Percentiles rank a stretch among this genome's conserved stretches.
phyloP scores from a whole-genome alignment of 2,797 vertebrate species.

The Liparis tanakae region DNA sequence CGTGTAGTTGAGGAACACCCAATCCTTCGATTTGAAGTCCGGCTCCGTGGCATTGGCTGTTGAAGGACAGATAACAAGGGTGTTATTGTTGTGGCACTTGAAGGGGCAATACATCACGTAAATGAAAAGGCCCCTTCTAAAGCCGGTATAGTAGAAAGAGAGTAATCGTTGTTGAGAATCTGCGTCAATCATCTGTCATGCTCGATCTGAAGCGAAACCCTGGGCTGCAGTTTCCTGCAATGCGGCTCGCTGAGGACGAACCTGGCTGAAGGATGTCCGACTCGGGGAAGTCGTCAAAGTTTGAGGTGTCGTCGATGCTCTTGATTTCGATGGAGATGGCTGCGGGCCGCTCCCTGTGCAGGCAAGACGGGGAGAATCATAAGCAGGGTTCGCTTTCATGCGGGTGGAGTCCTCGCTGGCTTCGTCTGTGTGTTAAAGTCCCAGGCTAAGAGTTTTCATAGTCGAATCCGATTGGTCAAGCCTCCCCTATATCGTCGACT shows the following conservation, averaged over 20 bases:
- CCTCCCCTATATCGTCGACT: neutral
- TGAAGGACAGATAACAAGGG: slow-evolving; percentile 27
- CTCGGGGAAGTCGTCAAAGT: slow-evolving; percentile 97
- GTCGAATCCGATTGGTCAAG: too few species aligned
- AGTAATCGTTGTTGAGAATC: neutral
- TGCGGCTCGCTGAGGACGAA: slow-evolving; percentile 52
- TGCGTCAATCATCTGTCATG: neutral
- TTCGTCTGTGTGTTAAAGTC: neutral
- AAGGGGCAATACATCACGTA: slow-evolving; percentile 6
- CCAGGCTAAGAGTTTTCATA: too few species aligned
- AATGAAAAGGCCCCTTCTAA: neutral
- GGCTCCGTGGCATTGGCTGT: slow-evolving; percentile 93
- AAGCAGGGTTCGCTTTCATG: neutral
- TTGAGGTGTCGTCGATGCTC: slow-evolving; percentile 97
- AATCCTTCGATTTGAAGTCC: slow-evolving; percentile 99
- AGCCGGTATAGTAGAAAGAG: neutral
- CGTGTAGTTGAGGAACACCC: slow-evolving; percentile 99
- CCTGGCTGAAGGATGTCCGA: slow-evolving; percentile 98
- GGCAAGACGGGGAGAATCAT: neutral
- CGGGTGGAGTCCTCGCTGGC: neutral
- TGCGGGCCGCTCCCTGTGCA: slow-evolving; percentile 91
- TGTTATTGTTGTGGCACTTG: slow-evolving; percentile 12
- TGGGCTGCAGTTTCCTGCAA: neutral
- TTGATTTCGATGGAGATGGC: slow-evolving; percentile 98
- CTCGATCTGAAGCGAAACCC: neutral